Conservation (phyloP, 1,140 invertebrate genomes). For the Drosophila ironensis region DNA sequence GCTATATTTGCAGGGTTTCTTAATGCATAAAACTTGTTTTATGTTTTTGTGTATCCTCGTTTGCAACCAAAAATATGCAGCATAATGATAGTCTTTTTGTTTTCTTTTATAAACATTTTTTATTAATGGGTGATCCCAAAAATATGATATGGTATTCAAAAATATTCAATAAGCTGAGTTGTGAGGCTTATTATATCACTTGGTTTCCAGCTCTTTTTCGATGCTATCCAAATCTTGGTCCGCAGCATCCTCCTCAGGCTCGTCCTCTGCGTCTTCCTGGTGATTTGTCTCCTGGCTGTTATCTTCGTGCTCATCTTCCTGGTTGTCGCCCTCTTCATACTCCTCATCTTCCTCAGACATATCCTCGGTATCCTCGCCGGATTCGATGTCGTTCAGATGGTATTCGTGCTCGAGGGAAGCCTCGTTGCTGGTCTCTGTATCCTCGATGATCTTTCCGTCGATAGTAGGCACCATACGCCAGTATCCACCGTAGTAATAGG, state of each 20-base stretch:
- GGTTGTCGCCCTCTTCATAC: neutral
- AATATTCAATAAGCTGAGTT: neutral
- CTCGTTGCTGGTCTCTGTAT: neutral
- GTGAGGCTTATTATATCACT: neutral
- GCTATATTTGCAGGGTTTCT: too few relatives aligned
- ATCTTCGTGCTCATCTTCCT: neutral
- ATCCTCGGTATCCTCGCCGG: conserved; percentile 9
- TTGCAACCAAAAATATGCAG: conserved; percentile 1
- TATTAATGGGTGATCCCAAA: conserved; percentile 18
- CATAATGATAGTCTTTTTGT: neutral
- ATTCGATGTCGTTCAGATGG: conserved; percentile 6
- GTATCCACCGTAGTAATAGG: conserved; percentile 2
- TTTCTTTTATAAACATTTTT: conserved; percentile 13
- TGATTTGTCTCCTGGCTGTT: neutral
- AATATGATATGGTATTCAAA: conserved; percentile 13
- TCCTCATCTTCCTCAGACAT: neutral
- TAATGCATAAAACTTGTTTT: neutral
- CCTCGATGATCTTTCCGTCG: conserved; percentile 9
- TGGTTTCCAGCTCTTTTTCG: conserved; percentile 6
- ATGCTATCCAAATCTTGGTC: conserved; percentile 7
- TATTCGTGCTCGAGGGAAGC: conserved; percentile 2
- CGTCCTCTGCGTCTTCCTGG: neutral
- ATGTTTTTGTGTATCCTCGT: neutral
- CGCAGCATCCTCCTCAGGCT: conserved; percentile 12
- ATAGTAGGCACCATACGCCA: neutral